Evolutionary conservation across 2,797 vertebrate genomes (phyloP), one percentile per base, ranked within the genome.

Genomic region (Sebastes steindachneri): DNA sequence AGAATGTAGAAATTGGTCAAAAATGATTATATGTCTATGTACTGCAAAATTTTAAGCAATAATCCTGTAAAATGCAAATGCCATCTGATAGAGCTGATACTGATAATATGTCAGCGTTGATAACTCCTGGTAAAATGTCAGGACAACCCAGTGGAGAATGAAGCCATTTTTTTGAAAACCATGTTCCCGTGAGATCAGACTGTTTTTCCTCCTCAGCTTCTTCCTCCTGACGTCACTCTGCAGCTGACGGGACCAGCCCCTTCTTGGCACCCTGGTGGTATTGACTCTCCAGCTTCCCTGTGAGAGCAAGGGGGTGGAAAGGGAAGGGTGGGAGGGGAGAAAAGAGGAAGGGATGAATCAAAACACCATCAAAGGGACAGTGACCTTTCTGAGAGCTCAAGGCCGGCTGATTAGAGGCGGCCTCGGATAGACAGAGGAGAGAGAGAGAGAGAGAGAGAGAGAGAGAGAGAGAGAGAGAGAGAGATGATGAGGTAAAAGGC

Each of bases 231-330:
- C 41, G 68, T 96, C 93, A 97, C 53, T 92, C 90, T 69, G 89
- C 89, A 2, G 93, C 94, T 78, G 97, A 97, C 85, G 96, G 96
- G 96, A 97, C 96, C 95, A 99, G 96, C 93, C 97, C 98, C 95
- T 97, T 97, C 96, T 97, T 98, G 81, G 97, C 98, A 94, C 97
- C 98, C 93, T 97, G 97, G 93, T 99, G 98, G 93, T 97, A 96
- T 87, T 97, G 97, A 73, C 95, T 96, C 94, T 99, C 98, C 96
- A 98, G 95, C 94, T 98, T 98, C 97, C 98, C 98, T 96, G 94
- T 78, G 88, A 88, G 80, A 83, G 83, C 87, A 71, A 90, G 45
- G 41, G 79, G 80, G 74, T 62, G 28, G 88, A 85, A 87, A 85
- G 72, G 81, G 80, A 73, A 70, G 80, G 66, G 79, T 59, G 79